Evolutionary conservation across 1,140 invertebrate genomes (phyloP), one percentile per base, ranked within the genome.

Genomic region (Rhynchophorus ferrugineus): DNA sequence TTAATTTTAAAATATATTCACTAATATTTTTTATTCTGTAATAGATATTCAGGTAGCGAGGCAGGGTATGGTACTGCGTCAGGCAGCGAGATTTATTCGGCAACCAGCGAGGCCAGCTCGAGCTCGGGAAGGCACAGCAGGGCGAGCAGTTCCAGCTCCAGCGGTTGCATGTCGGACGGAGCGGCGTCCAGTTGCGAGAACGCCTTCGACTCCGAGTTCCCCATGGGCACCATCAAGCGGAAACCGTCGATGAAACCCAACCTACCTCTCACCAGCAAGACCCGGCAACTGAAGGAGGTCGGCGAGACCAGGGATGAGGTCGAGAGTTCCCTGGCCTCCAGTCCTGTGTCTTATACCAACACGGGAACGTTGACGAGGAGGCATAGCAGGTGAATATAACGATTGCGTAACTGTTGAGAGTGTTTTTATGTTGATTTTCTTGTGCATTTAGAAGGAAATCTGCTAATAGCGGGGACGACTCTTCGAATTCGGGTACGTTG

Each of bases 241-340:
- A 91, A 91, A 65, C 89, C 89, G 0, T 88, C 86, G 5, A 87
- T 89, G 82, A 89, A 87, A 65, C 88, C 87, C 0, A 91, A 90
- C 67, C 77, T 93, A n/a, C 90, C 91, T 0, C 66, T 95, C 36
- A 94, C 91, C 6, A 88, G 86, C 48, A 93, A 91, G 63, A 93
- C 90, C 1, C 74, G 91, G n/a, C 88, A 89, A 59, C 69, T 91
- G 41, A 89, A 89, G 62, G 87, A 89, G 62, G 85, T 89, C 51
- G 85, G 83, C 0, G 84, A 87, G 55, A 82, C 75, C 1, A 69
- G 45, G 9, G 68, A 70, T 24, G 69, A 72, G 44, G 62, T 61
- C 6, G 73, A 71, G 5, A 60, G 44, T 2, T 48, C 43, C 5
- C 44, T 59, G 8, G 48, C 63, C 17, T 49, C 57, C 24, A 63